These are phyloP conservation scores for Cyanoliseus patagonus DNA, from an alignment of 2,113 vertebrate species.

Conservation along the genomic window DNA sequence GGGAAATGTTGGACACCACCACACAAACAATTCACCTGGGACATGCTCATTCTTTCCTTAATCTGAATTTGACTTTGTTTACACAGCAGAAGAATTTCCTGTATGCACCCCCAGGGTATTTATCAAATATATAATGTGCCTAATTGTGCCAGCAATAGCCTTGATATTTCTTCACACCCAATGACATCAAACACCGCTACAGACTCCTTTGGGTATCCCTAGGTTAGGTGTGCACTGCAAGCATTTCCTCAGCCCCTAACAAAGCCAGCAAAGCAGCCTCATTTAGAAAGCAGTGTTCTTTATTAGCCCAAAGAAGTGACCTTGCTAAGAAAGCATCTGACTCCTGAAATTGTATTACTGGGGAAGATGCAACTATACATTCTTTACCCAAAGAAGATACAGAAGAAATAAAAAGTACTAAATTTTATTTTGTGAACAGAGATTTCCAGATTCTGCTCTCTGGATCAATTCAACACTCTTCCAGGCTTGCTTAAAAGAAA, in stretches of 20 bases:
- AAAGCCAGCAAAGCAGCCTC: neutral
- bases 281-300: neutral
- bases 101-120: neutral
- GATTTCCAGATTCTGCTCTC: neutral
- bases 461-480: too few species aligned
- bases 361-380: neutral
- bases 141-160: neutral
- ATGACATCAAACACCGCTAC: fast-evolving
- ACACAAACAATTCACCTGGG: neutral
- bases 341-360: neutral
- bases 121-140: neutral
- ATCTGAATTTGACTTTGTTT: too few species aligned
- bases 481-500: neutral
- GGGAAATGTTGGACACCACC: neutral
- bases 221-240: fast-evolving
- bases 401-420: neutral
- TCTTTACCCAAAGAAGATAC: neutral
- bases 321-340: neutral
- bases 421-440: neutral
- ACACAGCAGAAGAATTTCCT: neutral
- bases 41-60: fast-evolving
- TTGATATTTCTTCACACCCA: neutral
- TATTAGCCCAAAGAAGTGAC: neutral
- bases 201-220: neutral
- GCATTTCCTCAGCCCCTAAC: fast-evolving